Base-by-base conservation (phyloP, 1,140 invertebrate genomes). In the Drosophila murphyi region DNA sequence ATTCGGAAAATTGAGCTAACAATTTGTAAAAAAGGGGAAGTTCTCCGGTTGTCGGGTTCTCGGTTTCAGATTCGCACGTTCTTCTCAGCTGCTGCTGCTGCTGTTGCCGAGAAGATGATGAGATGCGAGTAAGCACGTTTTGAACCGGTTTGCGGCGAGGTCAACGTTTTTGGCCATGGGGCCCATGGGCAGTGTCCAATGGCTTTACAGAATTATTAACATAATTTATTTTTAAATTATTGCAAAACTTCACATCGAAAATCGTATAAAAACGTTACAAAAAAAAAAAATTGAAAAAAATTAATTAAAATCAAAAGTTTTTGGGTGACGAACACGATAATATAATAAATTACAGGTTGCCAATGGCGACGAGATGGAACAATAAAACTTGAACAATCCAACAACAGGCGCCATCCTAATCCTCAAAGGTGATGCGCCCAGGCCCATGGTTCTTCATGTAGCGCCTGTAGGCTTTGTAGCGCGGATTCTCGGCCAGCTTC, bases 401-500 rank as follows among this genome's bases (percentile, higher is more conserved):
- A 62, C 77, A 65, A 62, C 54, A 45, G 35, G 39, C 5, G 55
- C 41, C 62, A 41, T 48, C 3, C 72, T 88, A 88, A 52, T 97
- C 96, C 90, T 97, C 96, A 93, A 96, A 97, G 31, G 96, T 96
- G 93, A 97, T 96, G 76, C 96, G 93, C 0, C 96, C 95, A 4
- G 95, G 94, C 2, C 96, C 96, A 92, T 96, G 96, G 78, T 96
- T 96, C 91, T 96, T 97, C 92, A 97, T 95, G 90, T 96, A 97
- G 63, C 97, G 93, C 69, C 96, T 93, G 80, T 97, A 97, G 63
- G 96, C 95, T 93, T 97, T 97, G 86, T 96, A 96, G 83, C 95
- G 94, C 48, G 95, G 95, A 93, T 94, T 96, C 91, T 96, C 95
- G 6, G 96, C 96, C 80, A 97, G 90, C 91, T 96, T 95, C 73